Evolutionary conservation across 2,113 vertebrate genomes (phyloP), one percentile per base, ranked within the genome.

Genomic region (Saguinus imperator): DNA sequence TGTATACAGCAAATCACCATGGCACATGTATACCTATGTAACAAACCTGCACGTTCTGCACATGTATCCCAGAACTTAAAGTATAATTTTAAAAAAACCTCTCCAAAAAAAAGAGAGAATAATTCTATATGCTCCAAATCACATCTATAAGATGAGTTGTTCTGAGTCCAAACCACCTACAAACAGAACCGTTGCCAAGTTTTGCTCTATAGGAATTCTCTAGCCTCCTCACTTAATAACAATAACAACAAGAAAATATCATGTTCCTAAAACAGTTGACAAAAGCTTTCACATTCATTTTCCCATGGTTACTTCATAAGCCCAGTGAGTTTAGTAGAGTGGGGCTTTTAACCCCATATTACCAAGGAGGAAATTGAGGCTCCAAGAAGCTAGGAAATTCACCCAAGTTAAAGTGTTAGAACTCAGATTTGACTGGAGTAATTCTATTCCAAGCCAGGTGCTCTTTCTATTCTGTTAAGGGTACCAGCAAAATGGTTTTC

Each of bases 401-500:
- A 52, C n/a, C n/a, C 8, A 76, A 85, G 40, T 25, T 80, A 57
- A 92, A 87, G 70, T 29, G 8, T 23, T 35, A 52, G 64, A 48
- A 61, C 6, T 91, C n/a, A 84, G 32, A 68, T n/a, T 82, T 86
- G 83, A 95, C 61, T 45, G 48, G 52, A 86, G 18, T 45, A 52
- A 86, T 79, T 95, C 76, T 87, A 43, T 48, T 89, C 79, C 66
- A 96, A 95, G 32, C 1, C 32, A 35, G 55, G 13, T 52, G n/a
- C 29, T 89, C 81, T 91, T 64, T 87, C 55, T n/a, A 86, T 16
- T 91, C 81, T 73, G 20, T 55, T 61, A 89, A 40, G 37, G 29
- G 50, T 40, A 88, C 40, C 77, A 88, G 58, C 25, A 45, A 87
- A 96, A 95, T 25, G 35, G 6, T 72, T 96, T 94, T 91, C 77